These are phyloP conservation scores for Chironex yamaguchii DNA, from an alignment of 30 jellyfish, hydroid and myxozoan genomes.

Conservation along the genomic window DNA sequence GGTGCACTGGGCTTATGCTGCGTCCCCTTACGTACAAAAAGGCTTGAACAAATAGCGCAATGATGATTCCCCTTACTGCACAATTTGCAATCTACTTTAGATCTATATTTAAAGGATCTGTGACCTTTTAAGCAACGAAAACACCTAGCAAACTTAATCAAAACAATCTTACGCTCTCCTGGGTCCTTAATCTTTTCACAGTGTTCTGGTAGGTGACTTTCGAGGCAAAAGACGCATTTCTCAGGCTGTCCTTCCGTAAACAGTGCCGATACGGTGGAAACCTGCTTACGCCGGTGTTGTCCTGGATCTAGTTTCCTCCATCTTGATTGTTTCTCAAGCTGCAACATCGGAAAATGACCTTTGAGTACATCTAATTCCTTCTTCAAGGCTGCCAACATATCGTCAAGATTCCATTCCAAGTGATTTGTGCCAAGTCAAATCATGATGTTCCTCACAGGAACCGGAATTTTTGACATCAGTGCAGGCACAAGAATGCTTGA, in stretches of 20 bases:
- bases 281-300: slow-evolving; percentile 46
- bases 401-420: slow-evolving; percentile 42
- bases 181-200: slow-evolving; percentile 11
- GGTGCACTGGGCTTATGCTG: background rate
- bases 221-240: slow-evolving; percentile 9
- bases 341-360: background rate
- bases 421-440: slow-evolving; percentile 1
- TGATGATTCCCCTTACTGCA: slow-evolving; percentile 19
- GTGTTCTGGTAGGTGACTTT: background rate
- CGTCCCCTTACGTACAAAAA: background rate
- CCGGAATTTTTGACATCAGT: background rate
- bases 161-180: slow-evolving; percentile 12
- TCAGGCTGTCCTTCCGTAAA: slow-evolving; percentile 13
- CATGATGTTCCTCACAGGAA: background rate
- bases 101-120: background rate
- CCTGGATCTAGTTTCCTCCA: background rate
- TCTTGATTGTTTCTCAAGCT: background rate
- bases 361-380: background rate
- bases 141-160: slow-evolving; percentile 21
- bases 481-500: background rate
- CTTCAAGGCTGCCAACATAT: slow-evolving; percentile 8
- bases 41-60: slow-evolving; percentile 5
- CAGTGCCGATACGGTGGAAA: slow-evolving; percentile 40
- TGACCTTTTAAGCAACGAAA: slow-evolving; percentile 24
- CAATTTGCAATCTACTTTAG: background rate